phyloP scores from a whole-genome alignment of 2,113 vertebrate genomes.

The Melanerpes aurifrons region DNA sequence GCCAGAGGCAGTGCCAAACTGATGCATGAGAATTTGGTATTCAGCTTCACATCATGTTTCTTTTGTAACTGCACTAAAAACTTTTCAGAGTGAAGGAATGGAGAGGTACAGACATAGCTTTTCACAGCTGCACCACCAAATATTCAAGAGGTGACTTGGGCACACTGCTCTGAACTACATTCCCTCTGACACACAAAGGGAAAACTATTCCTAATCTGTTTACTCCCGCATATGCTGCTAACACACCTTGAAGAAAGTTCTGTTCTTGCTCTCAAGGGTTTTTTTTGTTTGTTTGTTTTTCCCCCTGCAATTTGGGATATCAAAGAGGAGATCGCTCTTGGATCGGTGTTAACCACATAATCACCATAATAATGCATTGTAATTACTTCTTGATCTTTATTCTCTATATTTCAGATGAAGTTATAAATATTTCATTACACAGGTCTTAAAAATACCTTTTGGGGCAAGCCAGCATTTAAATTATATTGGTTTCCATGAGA shows the following conservation, averaged over 20 bases:
- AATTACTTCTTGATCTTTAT: conserved; percentile 23
- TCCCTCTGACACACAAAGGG: fast-evolving
- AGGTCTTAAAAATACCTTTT: conserved; percentile 5
- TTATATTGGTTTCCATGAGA: background rate
- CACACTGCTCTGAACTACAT: background rate
- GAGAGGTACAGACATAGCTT: background rate
- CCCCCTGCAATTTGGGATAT: background rate
- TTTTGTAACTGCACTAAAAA: background rate
- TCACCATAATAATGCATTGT: background rate
- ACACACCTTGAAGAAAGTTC: fast-evolving
- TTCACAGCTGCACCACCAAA: background rate
- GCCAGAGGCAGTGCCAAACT: background rate
- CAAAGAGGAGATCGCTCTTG: background rate
- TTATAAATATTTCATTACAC: conserved; percentile 22
- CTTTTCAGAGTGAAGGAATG: background rate
- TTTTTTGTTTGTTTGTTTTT: background rate
- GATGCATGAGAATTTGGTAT: fast-evolving
- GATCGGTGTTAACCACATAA: background rate
- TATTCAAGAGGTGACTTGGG: background rate
- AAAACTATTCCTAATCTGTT: background rate
- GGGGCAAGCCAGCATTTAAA: background rate
- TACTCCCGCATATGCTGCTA: background rate
- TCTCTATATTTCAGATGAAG: background rate
- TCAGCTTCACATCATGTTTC: background rate
- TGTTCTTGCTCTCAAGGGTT: background rate